Evolutionary conservation across 1,140 invertebrate species (phyloP), one percentile per base, ranked within the genome.

Genomic region (Ips typographus): DNA sequence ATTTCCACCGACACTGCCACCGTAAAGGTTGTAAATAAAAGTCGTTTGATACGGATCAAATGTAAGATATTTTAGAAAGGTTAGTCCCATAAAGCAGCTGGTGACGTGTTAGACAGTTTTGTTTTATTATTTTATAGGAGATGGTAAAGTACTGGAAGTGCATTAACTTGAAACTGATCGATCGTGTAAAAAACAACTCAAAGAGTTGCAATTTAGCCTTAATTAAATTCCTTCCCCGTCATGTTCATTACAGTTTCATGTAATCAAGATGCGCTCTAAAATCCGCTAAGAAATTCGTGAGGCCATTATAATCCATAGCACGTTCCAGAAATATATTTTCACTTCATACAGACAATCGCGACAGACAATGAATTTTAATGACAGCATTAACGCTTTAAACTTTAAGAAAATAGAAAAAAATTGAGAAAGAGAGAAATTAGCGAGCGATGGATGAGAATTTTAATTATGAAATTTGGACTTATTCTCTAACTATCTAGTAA

Each of bases 361-460:
- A 74, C 76, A 74, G 74, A 76, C 73, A 74, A 77, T 76, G 76
- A 76, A 77, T 77, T 77, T 74, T 74, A 77, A 77, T 75, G 74
- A 65, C 22, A 63, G 71, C 67, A 75, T 76, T 75, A 77, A 65
- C 68, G 72, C 67, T 47, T 22, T 58, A 67, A 62, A 68, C 57
- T 60, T 41, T n/a, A n/a, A 49, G 22, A 65, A 56, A 58, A 65
- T 56, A 40, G 64, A 58, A 65, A 57, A 65, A 65, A 65, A 55
- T 22, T 22, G 22, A 22, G 22, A 22, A 8, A 59, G 7, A 36
- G 37, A 55, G 37, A 55, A 55, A 55, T n/a, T 38, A 36, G 8
- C 7, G 1, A 1, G 5, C 8, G 37, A 55, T 36, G n/a, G 52
- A 36, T 55, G n/a, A 37, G 37, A 55, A 55, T 55, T 55, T 55